Evolutionary conservation across 2,113 vertebrate species (phyloP).

Genomic region (Bolborhynchus lineola): DNA sequence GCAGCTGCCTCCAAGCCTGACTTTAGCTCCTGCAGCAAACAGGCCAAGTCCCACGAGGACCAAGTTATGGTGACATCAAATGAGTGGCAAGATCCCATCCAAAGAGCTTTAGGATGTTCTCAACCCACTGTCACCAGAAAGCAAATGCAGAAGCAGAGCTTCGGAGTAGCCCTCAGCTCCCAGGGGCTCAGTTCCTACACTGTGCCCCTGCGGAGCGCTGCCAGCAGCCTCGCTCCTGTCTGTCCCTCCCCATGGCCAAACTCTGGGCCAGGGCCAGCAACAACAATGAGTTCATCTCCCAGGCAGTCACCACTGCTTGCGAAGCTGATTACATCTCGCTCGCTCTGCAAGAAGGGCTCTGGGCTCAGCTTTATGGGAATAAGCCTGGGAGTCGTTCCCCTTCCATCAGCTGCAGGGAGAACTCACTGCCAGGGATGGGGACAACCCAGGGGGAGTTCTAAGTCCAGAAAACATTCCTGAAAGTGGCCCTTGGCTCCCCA

Average conservation of each 20-base stretch:
- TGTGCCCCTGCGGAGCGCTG: neutral
- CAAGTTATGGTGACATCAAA: neutral
- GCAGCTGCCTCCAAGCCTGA: neutral
- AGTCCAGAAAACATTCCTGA: neutral
- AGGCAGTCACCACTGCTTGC: slow-evolving; percentile 45
- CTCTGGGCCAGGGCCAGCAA: slow-evolving; percentile 64
- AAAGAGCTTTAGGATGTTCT: neutral
- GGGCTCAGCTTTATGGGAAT: slow-evolving; percentile 22
- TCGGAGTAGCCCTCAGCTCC: neutral
- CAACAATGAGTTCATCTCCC: slow-evolving; percentile 64
- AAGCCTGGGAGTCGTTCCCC: slow-evolving; percentile 5
- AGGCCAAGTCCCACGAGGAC: neutral
- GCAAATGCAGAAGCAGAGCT: neutral
- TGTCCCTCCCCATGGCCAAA: neutral
- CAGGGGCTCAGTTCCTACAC: neutral
- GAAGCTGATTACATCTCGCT: slow-evolving; percentile 49
- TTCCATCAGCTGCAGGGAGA: slow-evolving; percentile 17
- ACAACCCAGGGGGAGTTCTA: neutral
- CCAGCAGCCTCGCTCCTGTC: neutral
- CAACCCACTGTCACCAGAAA: neutral
- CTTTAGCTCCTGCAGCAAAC: neutral
- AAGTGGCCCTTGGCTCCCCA: slow-evolving; percentile 67
- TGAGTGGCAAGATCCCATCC: neutral
- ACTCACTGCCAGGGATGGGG: neutral
- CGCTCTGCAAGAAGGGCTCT: slow-evolving; percentile 29